Percentiles rank a stretch among this genome's conserved stretches.
Conservation (phyloP, 2,888 invertebrate species). For the Folsomia manolachei region DNA sequence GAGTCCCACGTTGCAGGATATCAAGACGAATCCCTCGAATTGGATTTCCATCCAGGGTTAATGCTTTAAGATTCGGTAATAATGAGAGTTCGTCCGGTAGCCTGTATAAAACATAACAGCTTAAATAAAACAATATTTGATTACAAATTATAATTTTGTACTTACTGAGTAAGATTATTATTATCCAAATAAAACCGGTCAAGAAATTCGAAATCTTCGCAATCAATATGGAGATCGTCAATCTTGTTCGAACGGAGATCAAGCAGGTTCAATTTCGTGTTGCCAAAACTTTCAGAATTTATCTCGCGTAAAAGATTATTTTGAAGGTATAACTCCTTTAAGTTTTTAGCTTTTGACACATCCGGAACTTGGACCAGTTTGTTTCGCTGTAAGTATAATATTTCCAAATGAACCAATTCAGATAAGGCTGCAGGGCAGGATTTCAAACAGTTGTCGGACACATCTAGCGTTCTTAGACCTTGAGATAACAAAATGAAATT, state of each 20-base stretch:
- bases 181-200: conserved; percentile 81
- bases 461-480: conserved; percentile 44
- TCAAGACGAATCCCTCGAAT: conserved; percentile 77
- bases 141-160: neutral
- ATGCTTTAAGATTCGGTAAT: conserved; percentile 74
- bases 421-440: conserved; percentile 32
- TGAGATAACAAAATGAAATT: conserved; percentile 2
- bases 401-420: conserved; percentile 66
- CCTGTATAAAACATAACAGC: conserved; percentile 53
- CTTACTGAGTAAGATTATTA: conserved; percentile 64
- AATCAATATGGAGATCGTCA: conserved; percentile 32
- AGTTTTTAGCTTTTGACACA: conserved; percentile 69
- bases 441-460: conserved; percentile 39
- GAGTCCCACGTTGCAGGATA: conserved; percentile 79
- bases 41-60: conserved; percentile 83
- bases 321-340: conserved; percentile 78
- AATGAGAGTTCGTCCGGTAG: conserved; percentile 67
- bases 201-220: conserved; percentile 60
- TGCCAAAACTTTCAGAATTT: conserved; percentile 35
- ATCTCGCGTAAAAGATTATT: conserved; percentile 67
- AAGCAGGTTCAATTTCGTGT: conserved; percentile 43
- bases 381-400: conserved; percentile 78
- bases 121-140: conserved; percentile 3
- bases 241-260: conserved; percentile 48
- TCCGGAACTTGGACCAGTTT: conserved; percentile 73